Evolutionary conservation across 2,888 invertebrate genomes (phyloP).

Genomic region (Petrophora chlorosata): DNA sequence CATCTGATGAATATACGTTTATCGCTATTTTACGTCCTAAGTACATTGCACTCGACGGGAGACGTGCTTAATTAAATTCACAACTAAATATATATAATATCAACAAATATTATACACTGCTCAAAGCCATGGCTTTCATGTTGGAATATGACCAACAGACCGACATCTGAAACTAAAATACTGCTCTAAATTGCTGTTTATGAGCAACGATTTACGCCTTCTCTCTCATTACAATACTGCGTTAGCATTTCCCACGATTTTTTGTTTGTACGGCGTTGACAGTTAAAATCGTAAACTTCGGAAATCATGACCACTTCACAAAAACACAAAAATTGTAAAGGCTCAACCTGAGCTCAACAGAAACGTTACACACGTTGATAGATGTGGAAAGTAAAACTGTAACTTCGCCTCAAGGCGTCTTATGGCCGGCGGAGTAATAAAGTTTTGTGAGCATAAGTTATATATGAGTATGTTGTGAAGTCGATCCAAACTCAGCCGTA

Average conservation of each 20-base stretch:
- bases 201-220: slow-evolving; percentile 49
- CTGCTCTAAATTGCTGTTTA: slow-evolving; percentile 58
- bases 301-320: slow-evolving; percentile 43
- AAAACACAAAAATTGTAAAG: slow-evolving; percentile 17
- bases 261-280: slow-evolving; percentile 55
- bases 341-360: slow-evolving; percentile 4
- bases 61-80: slow-evolving; percentile 47
- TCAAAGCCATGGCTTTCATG: slow-evolving; percentile 1
- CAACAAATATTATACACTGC: not conserved
- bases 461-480: slow-evolving; percentile 31
- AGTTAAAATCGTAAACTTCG: slow-evolving; percentile 55
- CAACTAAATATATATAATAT: slow-evolving; percentile 28
- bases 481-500: slow-evolving; percentile 38
- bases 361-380: slow-evolving; percentile 27
- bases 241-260: slow-evolving; percentile 49
- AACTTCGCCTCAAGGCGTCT: slow-evolving; percentile 20
- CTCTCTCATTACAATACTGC: slow-evolving; percentile 49
- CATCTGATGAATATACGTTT: slow-evolving; percentile 39
- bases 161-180: not conserved
- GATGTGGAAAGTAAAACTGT: slow-evolving; percentile 28
- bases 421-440: slow-evolving; percentile 19
- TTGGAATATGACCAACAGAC: slow-evolving; percentile 14
- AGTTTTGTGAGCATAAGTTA: slow-evolving; percentile 30
- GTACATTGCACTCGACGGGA: slow-evolving; percentile 41
- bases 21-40: slow-evolving; percentile 40